These are phyloP conservation scores for Eucidaris tribuloides DNA, from an alignment of 35 echinoderm and acorn worm genomes.

Conservation along the genomic window DNA sequence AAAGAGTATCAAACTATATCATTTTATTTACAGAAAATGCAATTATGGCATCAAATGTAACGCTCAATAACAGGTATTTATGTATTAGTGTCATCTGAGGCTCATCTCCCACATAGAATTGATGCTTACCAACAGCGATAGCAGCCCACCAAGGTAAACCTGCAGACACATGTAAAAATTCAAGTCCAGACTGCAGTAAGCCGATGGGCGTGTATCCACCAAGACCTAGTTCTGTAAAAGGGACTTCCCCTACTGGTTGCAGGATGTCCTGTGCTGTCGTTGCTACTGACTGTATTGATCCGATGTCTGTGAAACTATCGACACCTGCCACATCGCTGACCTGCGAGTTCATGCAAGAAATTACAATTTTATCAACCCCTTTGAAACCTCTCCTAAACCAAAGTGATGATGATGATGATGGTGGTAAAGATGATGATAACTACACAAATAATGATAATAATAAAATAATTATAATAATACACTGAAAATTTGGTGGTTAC, in stretches of 20 bases:
- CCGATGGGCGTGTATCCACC: conserved; percentile 77
- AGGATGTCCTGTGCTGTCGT: conserved; percentile 77
- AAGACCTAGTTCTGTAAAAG: conserved; percentile 83
- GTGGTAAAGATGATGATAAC: neutral
- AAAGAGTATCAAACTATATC: too few relatives aligned
- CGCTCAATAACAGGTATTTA: neutral
- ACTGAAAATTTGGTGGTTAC: neutral
- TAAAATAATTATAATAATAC: neutral
- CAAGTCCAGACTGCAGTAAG: conserved; percentile 67
- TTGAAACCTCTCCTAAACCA: neutral
- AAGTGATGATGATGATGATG: neutral
- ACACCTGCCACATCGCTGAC: neutral
- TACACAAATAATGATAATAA: neutral
- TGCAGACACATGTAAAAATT: conserved; percentile 76
- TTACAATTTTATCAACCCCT: neutral
- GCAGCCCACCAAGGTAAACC: conserved; percentile 96
- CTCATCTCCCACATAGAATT: too few relatives aligned
- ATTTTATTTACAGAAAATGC: neutral
- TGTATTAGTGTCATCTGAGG: too few relatives aligned
- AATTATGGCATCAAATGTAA: too few relatives aligned
- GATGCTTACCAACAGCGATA: conserved; percentile 65
- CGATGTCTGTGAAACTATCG: conserved; percentile 5
- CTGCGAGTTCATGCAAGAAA: neutral
- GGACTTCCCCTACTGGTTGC: conserved; percentile 82
- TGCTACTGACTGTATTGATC: neutral